These are phyloP conservation scores for Mactromeris polynyma DNA, from an alignment of 2,888 invertebrate species.

Conservation along the genomic window DNA sequence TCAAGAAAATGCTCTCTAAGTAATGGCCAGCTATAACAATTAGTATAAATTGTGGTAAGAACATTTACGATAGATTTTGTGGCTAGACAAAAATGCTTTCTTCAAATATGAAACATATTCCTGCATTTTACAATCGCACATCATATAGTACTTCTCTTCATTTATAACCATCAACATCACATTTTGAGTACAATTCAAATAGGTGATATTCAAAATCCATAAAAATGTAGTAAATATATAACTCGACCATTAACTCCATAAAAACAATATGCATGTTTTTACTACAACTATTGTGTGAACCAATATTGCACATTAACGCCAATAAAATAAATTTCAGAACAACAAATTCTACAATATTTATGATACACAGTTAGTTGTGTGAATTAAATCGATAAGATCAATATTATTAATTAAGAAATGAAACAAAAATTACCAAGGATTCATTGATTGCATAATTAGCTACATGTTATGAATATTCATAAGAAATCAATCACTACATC, in stretches of 20 bases:
- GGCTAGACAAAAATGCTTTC: background rate
- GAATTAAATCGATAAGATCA: background rate
- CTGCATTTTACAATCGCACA: too few species aligned
- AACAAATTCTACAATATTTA: background rate
- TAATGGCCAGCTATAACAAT: background rate
- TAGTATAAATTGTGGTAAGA: background rate
- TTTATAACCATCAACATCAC: too few species aligned
- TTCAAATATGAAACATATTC: too few species aligned
- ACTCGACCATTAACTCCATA: background rate
- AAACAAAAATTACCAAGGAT: background rate
- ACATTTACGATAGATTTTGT: background rate
- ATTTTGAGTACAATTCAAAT: too few species aligned
- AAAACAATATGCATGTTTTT: background rate
- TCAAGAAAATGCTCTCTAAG: background rate
- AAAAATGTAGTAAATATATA: background rate
- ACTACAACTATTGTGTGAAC: background rate
- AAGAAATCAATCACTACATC: background rate
- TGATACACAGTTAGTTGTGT: background rate
- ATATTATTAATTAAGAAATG: background rate
- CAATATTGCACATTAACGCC: constrained; percentile 5
- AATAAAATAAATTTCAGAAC: background rate
- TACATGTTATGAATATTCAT: background rate
- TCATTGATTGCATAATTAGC: background rate
- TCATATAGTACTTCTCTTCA: too few species aligned
- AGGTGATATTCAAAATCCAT: too few species aligned